Evolutionary conservation across 2,113 vertebrate species (phyloP), one percentile per base, ranked within the genome.

Genomic region (Pteropus alecto): DNA sequence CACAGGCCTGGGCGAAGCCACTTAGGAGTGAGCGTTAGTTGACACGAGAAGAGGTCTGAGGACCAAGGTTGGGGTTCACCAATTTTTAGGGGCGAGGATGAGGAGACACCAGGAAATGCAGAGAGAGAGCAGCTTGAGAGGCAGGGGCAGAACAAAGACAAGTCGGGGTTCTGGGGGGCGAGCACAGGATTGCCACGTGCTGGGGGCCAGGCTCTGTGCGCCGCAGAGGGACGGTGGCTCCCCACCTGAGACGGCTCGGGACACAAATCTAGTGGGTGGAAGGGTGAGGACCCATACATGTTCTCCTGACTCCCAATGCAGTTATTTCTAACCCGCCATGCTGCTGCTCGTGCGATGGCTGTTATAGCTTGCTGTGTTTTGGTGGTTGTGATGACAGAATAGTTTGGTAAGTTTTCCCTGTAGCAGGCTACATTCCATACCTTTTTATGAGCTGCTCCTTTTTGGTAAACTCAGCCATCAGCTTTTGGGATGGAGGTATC

Each of bases 391-490:
- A 16, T 3, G 41, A 16, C 3, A 51, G 28, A 46, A 61, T 46
- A 73, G 28, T 26, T 18, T 43, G 24, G 2, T 24, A n/a, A 33
- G 16, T 38, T 82, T 91, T 60, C 61, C 35, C 43, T 60, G 38
- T 6, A 54, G 35, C 5, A 41, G 58, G 46, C 3, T 54, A 51
- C 26, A 71, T 83, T 87, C 97, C 77, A 0, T 94, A 98, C 98
- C 97, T 98, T 95, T 97, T 93, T 28, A 90, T 96, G 0, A 79
- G 85, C 0, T 95, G 70, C 60, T 98, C 95, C 93, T 70, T 97
- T 96, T 97, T 97, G 8, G 16, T 93, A 87, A 96, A 93, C 7
- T 98, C 98, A 6, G 96, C 97, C 97, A 98, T 98, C 98, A 98
- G 43, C 92, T 65, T 98, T 89, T 87, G 96, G 70, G 95, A 3